Evolutionary conservation across 2,113 vertebrate species (phyloP), one percentile per base, ranked within the genome.

Genomic region (Phylloscopus trochilus): DNA sequence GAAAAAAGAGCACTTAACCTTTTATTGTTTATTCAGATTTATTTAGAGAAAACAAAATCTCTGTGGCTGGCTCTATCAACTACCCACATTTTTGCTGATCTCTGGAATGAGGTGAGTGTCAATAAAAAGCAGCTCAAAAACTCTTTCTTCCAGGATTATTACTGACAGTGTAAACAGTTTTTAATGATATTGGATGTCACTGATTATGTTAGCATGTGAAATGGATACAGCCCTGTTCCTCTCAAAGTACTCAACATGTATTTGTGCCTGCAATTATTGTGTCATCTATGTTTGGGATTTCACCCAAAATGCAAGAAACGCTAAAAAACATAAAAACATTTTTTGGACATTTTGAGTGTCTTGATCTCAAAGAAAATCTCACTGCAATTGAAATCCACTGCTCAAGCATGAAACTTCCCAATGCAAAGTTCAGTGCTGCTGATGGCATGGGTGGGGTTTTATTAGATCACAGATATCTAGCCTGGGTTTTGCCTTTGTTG

Each of bases 21-120:
- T 95, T 94, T 58, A 93, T 96, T 96, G 85, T 96, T 97, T 96
- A 90, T 96, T 93, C 69, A 86, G 75, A 77, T 51, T 85, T 95
- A 90, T 77, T 94, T 86, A 91, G 80, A 93, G 84, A 83, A 95
- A 95, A 87, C 81, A 91, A 84, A 89, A 64, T 92, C 43, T 91
- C 83, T 46, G 49, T 58, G 78, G 28, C 70, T 87, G 78, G 37
- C 82, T 84, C n/a, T 88, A 79, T 85, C 55, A 79, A 51, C 82
- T 47, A 63, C 0, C 0, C 43, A 27, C 35, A 23, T 66, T 94
- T 95, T 74, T 80, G 33, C 75, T 83, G 68, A 91, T 76, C 67
- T 85, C 60, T 94, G 39, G 30, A 92, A 80, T 44, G 59, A 97
- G 72, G 37, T 60, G 77, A 31, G 18, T 74, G 85, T 81, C 90